phyloP scores from a whole-genome alignment of 1,140 invertebrate species.

The Cyclargus thomasi region DNA sequence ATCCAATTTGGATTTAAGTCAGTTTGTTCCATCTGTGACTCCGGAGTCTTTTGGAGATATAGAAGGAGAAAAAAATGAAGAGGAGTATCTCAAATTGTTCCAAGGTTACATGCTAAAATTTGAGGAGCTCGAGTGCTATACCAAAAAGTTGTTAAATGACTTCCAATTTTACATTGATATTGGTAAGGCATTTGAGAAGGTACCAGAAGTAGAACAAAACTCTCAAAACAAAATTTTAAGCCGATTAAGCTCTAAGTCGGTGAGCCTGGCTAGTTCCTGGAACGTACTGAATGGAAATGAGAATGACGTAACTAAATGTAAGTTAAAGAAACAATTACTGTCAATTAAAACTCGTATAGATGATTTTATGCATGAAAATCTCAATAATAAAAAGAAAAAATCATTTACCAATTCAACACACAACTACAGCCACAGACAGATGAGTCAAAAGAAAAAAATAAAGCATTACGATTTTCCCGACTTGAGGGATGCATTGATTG shows the following conservation, averaged over 20 bases:
- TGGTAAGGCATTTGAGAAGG: constrained; percentile 45
- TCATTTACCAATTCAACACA: constrained; percentile 21
- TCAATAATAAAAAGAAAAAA: constrained; percentile 26
- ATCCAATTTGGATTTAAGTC: constrained; percentile 29
- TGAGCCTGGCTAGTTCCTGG: constrained; percentile 47
- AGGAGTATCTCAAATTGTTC: constrained; percentile 43
- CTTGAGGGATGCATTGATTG: constrained; percentile 50
- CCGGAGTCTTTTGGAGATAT: constrained; percentile 58
- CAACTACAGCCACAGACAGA: constrained; percentile 15
- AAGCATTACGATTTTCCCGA: constrained; percentile 64
- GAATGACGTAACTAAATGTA: constrained; percentile 41
- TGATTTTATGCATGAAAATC: constrained; percentile 40
- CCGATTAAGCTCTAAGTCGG: constrained; percentile 21
- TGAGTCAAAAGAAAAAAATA: constrained; percentile 52
- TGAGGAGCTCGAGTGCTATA: constrained; percentile 46
- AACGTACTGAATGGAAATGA: constrained; percentile 55
- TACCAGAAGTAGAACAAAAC: constrained; percentile 10
- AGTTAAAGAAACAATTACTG: constrained; percentile 48
- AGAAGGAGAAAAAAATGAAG: constrained; percentile 52
- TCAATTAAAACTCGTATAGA: constrained; percentile 51
- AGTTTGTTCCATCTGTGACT: constrained; percentile 36
- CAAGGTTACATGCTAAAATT: constrained; percentile 51
- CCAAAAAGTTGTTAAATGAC: constrained; percentile 53
- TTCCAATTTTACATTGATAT: constrained; percentile 64
- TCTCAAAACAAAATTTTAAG: constrained; percentile 1